These are phyloP conservation scores for Hedya salicella DNA, from an alignment of 2,888 invertebrate genomes.

Conservation along the genomic window DNA sequence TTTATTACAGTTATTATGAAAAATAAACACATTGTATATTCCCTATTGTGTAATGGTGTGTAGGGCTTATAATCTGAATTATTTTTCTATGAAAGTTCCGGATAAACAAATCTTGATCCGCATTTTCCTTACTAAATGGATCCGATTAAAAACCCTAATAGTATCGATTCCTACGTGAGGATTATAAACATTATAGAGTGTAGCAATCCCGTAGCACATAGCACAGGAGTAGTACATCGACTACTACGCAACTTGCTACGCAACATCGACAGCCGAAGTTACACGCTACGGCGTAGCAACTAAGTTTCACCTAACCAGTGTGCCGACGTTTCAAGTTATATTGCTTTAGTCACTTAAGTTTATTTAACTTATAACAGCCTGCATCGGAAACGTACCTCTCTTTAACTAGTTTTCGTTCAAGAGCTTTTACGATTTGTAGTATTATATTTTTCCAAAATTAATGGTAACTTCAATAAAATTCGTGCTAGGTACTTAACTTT, in stretches of 20 bases:
- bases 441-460: neutral
- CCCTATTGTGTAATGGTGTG: no score
- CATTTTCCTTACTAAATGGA: no score
- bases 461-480: neutral
- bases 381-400: neutral
- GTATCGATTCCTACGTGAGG: no score
- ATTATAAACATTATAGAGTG: neutral
- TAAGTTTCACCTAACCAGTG: neutral
- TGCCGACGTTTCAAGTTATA: neutral
- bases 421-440: neutral
- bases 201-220: conserved; percentile 19
- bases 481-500: no score
- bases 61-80: no score
- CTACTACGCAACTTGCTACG: conserved; percentile 13
- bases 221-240: no score
- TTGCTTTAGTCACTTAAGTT: neutral
- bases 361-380: neutral
- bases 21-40: no score
- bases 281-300: conserved; percentile 22
- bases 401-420: neutral
- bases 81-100: no score
- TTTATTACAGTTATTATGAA: no score
- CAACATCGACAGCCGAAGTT: neutral
- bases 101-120: no score
- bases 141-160: no score